Conservation (phyloP, 2,888 invertebrate genomes). For the Amphipyra tragopoginis region DNA sequence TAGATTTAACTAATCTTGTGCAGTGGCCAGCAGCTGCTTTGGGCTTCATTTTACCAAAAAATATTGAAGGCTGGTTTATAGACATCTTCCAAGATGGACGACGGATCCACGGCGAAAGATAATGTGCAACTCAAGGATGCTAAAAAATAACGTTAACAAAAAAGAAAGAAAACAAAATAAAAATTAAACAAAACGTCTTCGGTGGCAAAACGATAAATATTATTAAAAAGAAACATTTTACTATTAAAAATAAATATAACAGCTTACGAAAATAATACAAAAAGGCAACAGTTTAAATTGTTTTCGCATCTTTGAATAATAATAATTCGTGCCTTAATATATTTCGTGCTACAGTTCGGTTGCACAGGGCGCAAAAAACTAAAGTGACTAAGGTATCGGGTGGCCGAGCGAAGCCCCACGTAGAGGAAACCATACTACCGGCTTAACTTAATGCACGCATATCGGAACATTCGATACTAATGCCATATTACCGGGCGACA, state of each 20-base stretch:
- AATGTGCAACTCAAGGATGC: conserved; percentile 41
- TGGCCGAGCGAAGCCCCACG: conserved; percentile 64
- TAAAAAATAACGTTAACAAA: conserved; percentile 17
- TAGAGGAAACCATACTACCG: conserved; percentile 85
- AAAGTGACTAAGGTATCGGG: conserved; percentile 56
- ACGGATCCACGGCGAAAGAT: conserved; percentile 29
- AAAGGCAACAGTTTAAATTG: background rate
- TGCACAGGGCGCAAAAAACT: conserved; percentile 66
- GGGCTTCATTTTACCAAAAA: conserved; percentile 89
- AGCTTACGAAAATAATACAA: conserved; percentile 23
- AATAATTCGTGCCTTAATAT: conserved; percentile 8
- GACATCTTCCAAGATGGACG: conserved; percentile 54
- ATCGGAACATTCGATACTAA: conserved; percentile 66
- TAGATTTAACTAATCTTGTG: conserved; percentile 96
- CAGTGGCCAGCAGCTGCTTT: conserved; percentile 99
- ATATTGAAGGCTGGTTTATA: conserved; percentile 58
- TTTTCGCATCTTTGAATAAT: conserved; percentile 6
- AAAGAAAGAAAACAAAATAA: background rate
- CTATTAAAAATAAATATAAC: conserved; percentile 29
- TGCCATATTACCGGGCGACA: conserved; percentile 39
- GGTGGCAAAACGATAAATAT: background rate
- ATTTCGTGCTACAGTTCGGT: conserved; percentile 39
- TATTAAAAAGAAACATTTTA: background rate
- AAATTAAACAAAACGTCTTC: background rate
- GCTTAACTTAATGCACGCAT: conserved; percentile 76